Evolutionary conservation across 2,888 invertebrate genomes (phyloP).

Genomic region (Himalopsyche kuldschensis): DNA sequence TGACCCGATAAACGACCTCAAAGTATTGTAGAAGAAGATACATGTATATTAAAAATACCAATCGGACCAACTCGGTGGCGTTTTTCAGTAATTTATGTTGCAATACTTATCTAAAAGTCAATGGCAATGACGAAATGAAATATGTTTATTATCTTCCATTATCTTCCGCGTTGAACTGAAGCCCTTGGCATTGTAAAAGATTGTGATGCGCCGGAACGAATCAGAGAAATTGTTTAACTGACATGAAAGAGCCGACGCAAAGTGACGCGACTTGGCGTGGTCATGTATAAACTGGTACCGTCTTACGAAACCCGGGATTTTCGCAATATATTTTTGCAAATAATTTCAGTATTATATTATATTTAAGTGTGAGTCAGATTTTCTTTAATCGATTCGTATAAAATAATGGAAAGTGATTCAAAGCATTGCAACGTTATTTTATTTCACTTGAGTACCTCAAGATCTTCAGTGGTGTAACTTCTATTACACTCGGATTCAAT

Average conservation of each 20-base stretch:
- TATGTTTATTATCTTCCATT: not conserved
- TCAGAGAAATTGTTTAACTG: slow-evolving; percentile 28
- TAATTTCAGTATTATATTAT: too few relatives aligned
- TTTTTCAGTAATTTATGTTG: not conserved
- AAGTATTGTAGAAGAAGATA: too few relatives aligned
- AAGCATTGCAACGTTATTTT: too few relatives aligned
- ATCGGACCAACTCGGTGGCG: not conserved
- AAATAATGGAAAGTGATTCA: too few relatives aligned
- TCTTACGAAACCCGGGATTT: not conserved
- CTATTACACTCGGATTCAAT: too few relatives aligned
- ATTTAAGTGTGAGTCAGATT: too few relatives aligned
- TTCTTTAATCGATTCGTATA: too few relatives aligned
- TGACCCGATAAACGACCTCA: too few relatives aligned
- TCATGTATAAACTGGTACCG: not conserved
- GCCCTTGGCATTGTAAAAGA: slow-evolving; percentile 8
- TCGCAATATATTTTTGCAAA: not conserved
- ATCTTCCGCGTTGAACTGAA: not conserved
- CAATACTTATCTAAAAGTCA: not conserved
- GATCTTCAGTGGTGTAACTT: too few relatives aligned
- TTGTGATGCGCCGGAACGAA: slow-evolving; percentile 23
- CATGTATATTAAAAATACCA: too few relatives aligned
- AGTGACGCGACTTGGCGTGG: not conserved
- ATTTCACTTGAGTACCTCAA: too few relatives aligned
- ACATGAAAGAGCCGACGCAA: slow-evolving; percentile 9
- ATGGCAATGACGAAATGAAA: not conserved